These are phyloP conservation scores for Istiophorus platypterus DNA, from an alignment of 2,113 vertebrate genomes.

Conservation along the genomic window DNA sequence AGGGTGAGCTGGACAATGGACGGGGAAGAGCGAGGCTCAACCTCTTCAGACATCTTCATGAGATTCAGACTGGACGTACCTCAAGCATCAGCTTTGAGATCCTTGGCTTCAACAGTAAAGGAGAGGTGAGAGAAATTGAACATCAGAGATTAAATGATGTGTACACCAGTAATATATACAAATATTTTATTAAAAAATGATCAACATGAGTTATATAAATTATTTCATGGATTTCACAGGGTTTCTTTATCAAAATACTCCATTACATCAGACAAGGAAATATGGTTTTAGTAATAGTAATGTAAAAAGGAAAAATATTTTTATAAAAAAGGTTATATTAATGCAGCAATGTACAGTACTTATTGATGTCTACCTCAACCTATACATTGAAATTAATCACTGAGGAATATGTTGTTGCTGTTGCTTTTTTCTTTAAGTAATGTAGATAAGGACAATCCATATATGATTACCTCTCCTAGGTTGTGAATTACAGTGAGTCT, in stretches of 20 bases:
- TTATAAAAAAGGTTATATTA: background rate
- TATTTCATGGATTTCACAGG: background rate
- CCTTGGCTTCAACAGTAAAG: constrained; percentile 97
- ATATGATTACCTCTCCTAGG: constrained; percentile 76
- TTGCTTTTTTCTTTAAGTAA: background rate
- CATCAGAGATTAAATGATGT: background rate
- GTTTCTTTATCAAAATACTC: background rate
- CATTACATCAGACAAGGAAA: background rate
- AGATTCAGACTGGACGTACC: constrained; percentile 97
- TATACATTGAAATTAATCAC: background rate
- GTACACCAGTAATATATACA: background rate
- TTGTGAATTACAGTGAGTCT: constrained; percentile 99
- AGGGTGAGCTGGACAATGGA: constrained; percentile 98
- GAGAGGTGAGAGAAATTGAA: constrained; percentile 87
- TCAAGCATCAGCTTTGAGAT: constrained; percentile 99
- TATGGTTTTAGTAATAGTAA: background rate
- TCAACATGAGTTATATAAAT: background rate
- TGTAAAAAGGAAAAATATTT: background rate
- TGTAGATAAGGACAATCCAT: background rate
- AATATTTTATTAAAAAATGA: too few species aligned
- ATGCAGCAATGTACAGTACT: background rate
- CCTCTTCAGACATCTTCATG: constrained; percentile 98
- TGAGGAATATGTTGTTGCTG: background rate
- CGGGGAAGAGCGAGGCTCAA: constrained; percentile 96
- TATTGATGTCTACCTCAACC: background rate